Evolutionary conservation across 2,888 invertebrate genomes (phyloP), one percentile per base, ranked within the genome.

Genomic region (Acrobasis consociella): DNA sequence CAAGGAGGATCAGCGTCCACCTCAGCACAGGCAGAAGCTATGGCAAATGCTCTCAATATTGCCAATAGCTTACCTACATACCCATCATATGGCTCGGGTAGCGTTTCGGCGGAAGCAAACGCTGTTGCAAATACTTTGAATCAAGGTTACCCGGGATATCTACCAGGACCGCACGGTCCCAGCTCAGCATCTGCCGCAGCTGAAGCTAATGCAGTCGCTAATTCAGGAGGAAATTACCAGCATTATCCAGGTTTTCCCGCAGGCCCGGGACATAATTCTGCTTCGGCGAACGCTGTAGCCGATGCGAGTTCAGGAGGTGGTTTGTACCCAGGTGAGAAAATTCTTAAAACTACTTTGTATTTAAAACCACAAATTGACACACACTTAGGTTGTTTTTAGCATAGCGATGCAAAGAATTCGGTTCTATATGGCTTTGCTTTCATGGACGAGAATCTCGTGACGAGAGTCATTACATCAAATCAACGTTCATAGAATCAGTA

Each of bases 121-220:
- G 64, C 62, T n/a, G 60, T 56, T 16, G 56, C 64, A 7, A 52
- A 58, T 5, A 62, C 64, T 9, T 10, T 31, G 49, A 46, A 5
- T 5, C 46, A 46, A 46, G n/a, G 46, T 46, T 46, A 46, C 13
- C 46, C 11, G 10, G n/a, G 46, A 13, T 46, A 46, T 13, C 46
- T 13, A 46, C 46, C 46, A 11, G n/a, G n/a, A 13, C 13, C 13
- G 10, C n/a, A 46, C 5, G 5, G 7, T n/a, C 46, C 46, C 5
- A n/a, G 46, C 13, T 46, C 13, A 46, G 46, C 13, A 46, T 46
- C 13, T 11, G 46, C 46, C 5, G 13, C 46, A 52, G 42, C 52
- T 8, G 22, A 49, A 46, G 59, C 46, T 9, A 55, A 17, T 37
- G 60, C 31, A 42, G 56, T 55, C 42, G 52, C 51, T 5, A 60